Evolutionary conservation across 2,888 invertebrate species (phyloP), one percentile per base, ranked within the genome.

Genomic region (Pharmacophagus antenor): DNA sequence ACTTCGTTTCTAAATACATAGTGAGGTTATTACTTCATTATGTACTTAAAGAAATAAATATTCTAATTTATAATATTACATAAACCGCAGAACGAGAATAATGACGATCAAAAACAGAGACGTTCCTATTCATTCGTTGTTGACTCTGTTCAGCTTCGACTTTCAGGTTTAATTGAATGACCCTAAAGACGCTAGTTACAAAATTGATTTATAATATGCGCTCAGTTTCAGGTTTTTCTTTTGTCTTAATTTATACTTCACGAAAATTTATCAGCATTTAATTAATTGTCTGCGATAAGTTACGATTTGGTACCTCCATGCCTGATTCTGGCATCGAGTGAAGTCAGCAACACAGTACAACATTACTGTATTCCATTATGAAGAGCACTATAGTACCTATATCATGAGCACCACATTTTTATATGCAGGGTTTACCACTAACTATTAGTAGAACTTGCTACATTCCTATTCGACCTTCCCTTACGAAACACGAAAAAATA

Each of bases 121-220:
- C 47, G 2, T 44, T 27, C 41, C 42, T n/a, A 27, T 25, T 27
- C 48, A 25, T 25, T 49, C 48, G 42, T 50, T 57, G 56, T 57
- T 51, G n/a, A 51, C 51, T 51, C 50, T 50, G 25, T 41, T 56
- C 42, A n/a, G 56, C 56, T 49, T 57, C 27, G 50, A 50, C 50
- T 57, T 50, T 50, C 42, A 44, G 56, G 49, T 56, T 50, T 57
- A 57, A 57, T 49, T 57, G 27, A 57, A 57, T 50, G 56, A 46
- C 23, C 27, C 42, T 57, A 57, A 57, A 41, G 50, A 56, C 49
- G 44, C 49, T 20, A 25, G 49, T 12, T 42, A 31, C 15, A 56
- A 56, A n/a, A 41, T 57, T 57, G 20, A 50, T 57, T 57, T 50
- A 50, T 25, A 44, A 50, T 57, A 23, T 50, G 18, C 56, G 25